Evolutionary conservation across 2,113 vertebrate genomes (phyloP), one percentile per base, ranked within the genome.

Genomic region (Osmerus mordax): DNA sequence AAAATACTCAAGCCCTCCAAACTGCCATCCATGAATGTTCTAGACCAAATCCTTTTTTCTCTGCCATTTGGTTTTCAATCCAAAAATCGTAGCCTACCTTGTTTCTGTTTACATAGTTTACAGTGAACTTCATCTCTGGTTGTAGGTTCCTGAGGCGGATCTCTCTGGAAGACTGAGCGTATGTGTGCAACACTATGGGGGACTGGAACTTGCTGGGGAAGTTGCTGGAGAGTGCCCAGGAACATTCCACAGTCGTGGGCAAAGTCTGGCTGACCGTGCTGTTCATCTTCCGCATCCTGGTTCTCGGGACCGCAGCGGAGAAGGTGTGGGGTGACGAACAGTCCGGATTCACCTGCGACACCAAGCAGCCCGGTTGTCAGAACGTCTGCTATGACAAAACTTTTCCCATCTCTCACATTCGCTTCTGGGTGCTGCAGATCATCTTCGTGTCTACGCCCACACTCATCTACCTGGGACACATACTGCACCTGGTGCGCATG

Each of bases 391-490:
- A 96, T 0, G 94, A 94, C 84, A 89, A 89, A 69, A 96, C 95
- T 74, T 96, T 96, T 86, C 95, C 94, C 53, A 95, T 97, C 81
- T 97, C 95, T 51, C 95, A 96, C 84, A 94, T 95, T 32, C 93
- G 91, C 80, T 96, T 97, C 91, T 97, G 95, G 94, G 94, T 95
- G 74, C 91, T 96, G 90, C 95, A 96, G 89, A 97, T 97, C 89
- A 95, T 96, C 83, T 96, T 96, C 0, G 88, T 96, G 77, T 96
- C 94, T 28, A 94, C 94, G 0, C 95, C 94, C 4, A 96, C 94
- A 4, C 93, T 96, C 0, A 91, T 97, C 73, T 96, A 96, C 81
- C 83, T 95, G 86, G 95, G 94, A 47, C 95, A 96, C 86, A 93
- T 96, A 80, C 89, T 96, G 60, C 95, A 95, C 71, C 89, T 96